These are phyloP conservation scores for Keiferia lycopersicella DNA, from an alignment of 2,888 invertebrate genomes.

Conservation along the genomic window DNA sequence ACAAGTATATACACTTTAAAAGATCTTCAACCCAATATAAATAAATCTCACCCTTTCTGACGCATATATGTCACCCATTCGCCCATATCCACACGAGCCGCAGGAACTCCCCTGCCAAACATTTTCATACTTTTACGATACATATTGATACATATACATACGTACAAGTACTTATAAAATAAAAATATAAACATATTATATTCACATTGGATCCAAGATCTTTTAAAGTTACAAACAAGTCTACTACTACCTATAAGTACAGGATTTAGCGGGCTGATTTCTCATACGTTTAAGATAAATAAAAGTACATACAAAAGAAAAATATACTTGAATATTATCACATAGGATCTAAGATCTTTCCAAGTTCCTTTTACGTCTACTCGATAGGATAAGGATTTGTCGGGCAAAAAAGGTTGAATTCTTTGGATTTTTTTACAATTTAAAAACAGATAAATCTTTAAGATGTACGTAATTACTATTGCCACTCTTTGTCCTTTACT, in stretches of 20 bases:
- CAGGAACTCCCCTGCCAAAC: background rate
- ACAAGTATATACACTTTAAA: no score
- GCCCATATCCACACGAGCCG: background rate
- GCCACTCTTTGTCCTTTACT: background rate
- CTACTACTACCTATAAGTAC: no score
- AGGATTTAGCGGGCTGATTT: no score
- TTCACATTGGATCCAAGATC: background rate
- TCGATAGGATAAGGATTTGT: no score
- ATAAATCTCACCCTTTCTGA: no score
- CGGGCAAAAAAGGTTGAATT: no score
- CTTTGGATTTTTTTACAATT: background rate
- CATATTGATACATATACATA: no score
- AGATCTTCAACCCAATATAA: no score
- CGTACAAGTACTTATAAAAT: background rate
- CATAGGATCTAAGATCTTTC: background rate
- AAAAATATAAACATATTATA: background rate
- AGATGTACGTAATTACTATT: background rate
- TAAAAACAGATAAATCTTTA: background rate
- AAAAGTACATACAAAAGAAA: background rate
- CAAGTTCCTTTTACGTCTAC: background rate
- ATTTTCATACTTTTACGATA: background rate
- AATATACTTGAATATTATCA: background rate
- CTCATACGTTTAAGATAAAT: no score
- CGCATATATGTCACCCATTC: no score
- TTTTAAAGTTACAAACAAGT: background rate